These are phyloP conservation scores for Zhengitettix transpicula DNA, from an alignment of 2,888 invertebrate species.

Conservation along the genomic window DNA sequence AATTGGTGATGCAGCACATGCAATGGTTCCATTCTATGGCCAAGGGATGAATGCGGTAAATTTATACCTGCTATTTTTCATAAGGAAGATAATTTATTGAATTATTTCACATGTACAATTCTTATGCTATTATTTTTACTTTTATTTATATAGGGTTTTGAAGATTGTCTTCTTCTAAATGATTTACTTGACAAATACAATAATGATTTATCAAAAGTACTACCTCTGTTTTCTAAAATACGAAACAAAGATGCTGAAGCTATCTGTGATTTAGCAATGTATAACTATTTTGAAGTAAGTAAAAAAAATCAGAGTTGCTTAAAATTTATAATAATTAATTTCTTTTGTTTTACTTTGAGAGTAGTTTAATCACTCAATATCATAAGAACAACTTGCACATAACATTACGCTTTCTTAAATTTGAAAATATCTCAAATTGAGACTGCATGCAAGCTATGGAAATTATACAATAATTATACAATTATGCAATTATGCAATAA, in stretches of 20 bases:
- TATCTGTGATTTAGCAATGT: conserved; percentile 91
- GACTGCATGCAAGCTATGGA: no score
- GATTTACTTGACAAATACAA: conserved; percentile 3
- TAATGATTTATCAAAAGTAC: conserved; percentile 9
- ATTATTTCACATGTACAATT: background rate
- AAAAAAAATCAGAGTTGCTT: background rate
- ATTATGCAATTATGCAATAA: no score
- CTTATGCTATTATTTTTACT: background rate
- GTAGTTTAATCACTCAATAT: no score
- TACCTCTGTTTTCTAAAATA: conserved; percentile 52
- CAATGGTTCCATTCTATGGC: conserved; percentile 97
- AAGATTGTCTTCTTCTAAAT: conserved; percentile 4
- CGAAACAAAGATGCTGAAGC: conserved; percentile 75
- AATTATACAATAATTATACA: no score
- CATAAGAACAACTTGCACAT: no score
- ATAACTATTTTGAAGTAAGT: conserved; percentile 83
- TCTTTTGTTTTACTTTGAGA: no score
- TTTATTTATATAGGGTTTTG: conserved; percentile 3
- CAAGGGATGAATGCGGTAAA: conserved; percentile 92
- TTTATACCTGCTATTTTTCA: background rate
- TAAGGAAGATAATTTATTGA: background rate
- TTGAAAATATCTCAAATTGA: no score
- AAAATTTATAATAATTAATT: background rate
- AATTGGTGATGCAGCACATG: conserved; percentile 94
- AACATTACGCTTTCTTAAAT: no score